Evolutionary conservation across 2,113 vertebrate species (phyloP), one percentile per base, ranked within the genome.

Genomic region (Tor tambroides): DNA sequence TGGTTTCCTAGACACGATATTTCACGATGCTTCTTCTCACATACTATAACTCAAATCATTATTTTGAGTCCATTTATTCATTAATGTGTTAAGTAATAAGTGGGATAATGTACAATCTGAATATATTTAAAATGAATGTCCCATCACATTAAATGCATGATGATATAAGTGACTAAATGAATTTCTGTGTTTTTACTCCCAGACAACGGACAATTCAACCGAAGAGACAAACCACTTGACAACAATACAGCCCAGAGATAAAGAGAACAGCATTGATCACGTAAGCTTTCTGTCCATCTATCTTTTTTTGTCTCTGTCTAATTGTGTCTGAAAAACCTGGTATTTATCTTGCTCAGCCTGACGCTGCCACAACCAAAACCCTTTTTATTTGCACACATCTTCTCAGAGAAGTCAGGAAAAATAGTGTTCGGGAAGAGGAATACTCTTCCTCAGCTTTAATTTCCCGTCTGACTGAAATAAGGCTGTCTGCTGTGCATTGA

Each of bases 161-260:
- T 17, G 3, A 69, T 32, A 30, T 30, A 1, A n/a, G 21, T 15
- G 11, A 4, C 38, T 43, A n/a, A 81, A 65, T 61, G 4, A 4
- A 49, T 83, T 14, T 32, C 61, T 80, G 35, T 77, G 23, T 69
- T 88, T 79, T 89, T 91, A 90, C 35, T 21, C 23, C 49, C 91
- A 98, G 97, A 90, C 94, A 89, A 96, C 95, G 41, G 95, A 95
- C 88, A 96, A 96, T 89, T 93, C 93, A 75, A 96, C 95, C 0
- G 95, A 93, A 91, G 94, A 94, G 19, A 92, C 87, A 1, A 86
- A 94, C 85, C 92, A 94, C 88, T 94, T 95, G 8, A 94, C 95
- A 93, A 93, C 90, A 0, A 56, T 94, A 84, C 95, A 94, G 38
- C 23, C 95, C 85, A 94, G 87, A 67, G 92, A 94, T n/a, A 93